Evolutionary conservation across 2,797 vertebrate species (phyloP).

Genomic region (Phoxinus dragarum): DNA sequence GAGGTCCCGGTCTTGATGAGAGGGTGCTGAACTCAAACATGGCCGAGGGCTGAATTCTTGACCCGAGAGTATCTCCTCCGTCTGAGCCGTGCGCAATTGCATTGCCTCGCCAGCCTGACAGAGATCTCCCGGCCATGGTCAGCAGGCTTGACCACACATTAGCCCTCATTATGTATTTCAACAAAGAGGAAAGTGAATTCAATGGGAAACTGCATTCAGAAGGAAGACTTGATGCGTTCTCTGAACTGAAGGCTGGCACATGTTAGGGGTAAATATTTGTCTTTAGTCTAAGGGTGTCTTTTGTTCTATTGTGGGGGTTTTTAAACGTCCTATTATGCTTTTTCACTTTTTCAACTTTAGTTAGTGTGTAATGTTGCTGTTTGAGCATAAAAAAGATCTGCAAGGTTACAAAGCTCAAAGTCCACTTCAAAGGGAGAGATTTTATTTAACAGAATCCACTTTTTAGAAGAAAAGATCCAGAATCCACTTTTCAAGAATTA

Average conservation of each 20-base stretch:
- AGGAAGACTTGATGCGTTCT: not conserved
- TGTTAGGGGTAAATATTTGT: slow-evolving; percentile 10
- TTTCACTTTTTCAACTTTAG: too few relatives aligned
- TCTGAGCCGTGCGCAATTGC: slow-evolving; percentile 39
- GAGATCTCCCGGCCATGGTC: slow-evolving; percentile 37
- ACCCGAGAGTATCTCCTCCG: slow-evolving; percentile 26
- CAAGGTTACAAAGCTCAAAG: too few relatives aligned
- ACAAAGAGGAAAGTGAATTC: slow-evolving; percentile 32
- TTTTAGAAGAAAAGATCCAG: too few relatives aligned
- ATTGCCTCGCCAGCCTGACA: slow-evolving; percentile 35
- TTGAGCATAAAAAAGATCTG: too few relatives aligned
- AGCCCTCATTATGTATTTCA: slow-evolving; percentile 46
- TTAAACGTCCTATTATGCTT: too few relatives aligned
- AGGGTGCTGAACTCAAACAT: slow-evolving; percentile 67
- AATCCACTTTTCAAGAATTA: too few relatives aligned
- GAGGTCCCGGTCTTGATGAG: slow-evolving; percentile 49
- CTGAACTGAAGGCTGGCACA: not conserved
- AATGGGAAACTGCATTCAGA: not conserved
- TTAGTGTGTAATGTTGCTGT: too few relatives aligned
- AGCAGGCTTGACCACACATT: slow-evolving; percentile 52
- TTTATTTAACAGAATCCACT: too few relatives aligned
- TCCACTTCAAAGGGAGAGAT: too few relatives aligned
- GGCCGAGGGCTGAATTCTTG: slow-evolving; percentile 51
- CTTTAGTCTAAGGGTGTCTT: not conserved
- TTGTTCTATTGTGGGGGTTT: not conserved